phyloP scores from a whole-genome alignment of 2,888 invertebrate genomes.

The Cataglyphis altisquamis region DNA sequence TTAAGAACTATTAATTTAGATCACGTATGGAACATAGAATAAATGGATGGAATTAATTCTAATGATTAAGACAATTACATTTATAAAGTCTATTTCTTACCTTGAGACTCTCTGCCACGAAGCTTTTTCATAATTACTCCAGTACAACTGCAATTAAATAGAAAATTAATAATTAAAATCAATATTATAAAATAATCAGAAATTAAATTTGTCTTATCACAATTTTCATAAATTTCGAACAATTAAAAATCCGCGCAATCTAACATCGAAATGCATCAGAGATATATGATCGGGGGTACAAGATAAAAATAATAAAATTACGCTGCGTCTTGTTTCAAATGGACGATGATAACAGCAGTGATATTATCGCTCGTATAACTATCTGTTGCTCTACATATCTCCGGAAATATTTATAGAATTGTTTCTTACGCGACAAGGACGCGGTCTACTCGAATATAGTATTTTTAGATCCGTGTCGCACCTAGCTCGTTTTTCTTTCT shows the following conservation, averaged over 20 bases:
- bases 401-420: neutral
- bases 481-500: neutral
- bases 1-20: slow-evolving; percentile 8
- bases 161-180: neutral
- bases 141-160: neutral
- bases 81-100: slow-evolving; percentile 4
- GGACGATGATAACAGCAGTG: neutral
- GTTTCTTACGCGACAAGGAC: slow-evolving; percentile 17
- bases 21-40: neutral
- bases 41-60: neutral
- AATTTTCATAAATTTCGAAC: slow-evolving; percentile 13
- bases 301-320: neutral
- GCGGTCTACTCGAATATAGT: neutral
- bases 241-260: neutral
- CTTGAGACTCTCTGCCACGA: neutral
- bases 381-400: neutral
- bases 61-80: neutral
- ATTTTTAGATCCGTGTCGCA: neutral
- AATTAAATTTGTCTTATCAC: neutral
- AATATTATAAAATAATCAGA: neutral
- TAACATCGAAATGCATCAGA: neutral
- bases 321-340: neutral
- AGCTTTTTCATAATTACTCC: neutral
- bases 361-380: neutral
- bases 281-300: neutral